Percentiles rank a stretch among this genome's conserved stretches.
phyloP scores from a whole-genome alignment of 2,888 invertebrate species.

The Oxyteleia sp. region DNA sequence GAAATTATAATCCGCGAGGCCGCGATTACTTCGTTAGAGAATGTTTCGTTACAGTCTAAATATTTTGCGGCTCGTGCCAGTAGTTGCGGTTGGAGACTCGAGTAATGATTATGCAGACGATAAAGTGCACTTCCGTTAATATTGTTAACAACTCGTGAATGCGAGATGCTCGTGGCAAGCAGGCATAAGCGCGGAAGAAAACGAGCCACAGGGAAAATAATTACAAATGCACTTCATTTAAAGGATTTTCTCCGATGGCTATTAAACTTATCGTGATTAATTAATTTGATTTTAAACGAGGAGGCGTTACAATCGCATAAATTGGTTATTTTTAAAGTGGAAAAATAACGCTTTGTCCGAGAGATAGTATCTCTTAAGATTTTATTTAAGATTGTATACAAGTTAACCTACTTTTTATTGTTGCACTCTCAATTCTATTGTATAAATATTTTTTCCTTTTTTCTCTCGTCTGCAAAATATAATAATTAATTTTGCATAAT shows the following conservation, averaged over 20 bases:
- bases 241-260: conserved; percentile 17
- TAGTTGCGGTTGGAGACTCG: conserved; percentile 74
- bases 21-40: conserved; percentile 82
- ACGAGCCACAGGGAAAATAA: conserved; percentile 21
- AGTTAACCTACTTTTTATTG: too few species aligned
- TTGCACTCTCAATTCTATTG: too few species aligned
- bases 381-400: too few species aligned
- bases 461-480: too few species aligned
- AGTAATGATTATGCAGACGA: conserved; percentile 74
- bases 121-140: conserved; percentile 68
- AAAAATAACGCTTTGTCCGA: background rate
- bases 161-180: conserved; percentile 28
- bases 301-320: too few species aligned
- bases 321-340: too few species aligned
- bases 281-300: background rate
- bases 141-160: conserved; percentile 64
- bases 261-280: conserved; percentile 17
- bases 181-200: conserved; percentile 43
- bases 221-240: conserved; percentile 37
- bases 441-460: too few species aligned
- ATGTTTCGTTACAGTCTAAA: conserved; percentile 83
- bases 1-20: conserved; percentile 76
- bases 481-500: too few species aligned
- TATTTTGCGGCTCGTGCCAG: conserved; percentile 73
- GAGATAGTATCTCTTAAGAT: background rate